Evolutionary conservation across 2,888 invertebrate genomes (phyloP).

Genomic region (Crematogaster levior): DNA sequence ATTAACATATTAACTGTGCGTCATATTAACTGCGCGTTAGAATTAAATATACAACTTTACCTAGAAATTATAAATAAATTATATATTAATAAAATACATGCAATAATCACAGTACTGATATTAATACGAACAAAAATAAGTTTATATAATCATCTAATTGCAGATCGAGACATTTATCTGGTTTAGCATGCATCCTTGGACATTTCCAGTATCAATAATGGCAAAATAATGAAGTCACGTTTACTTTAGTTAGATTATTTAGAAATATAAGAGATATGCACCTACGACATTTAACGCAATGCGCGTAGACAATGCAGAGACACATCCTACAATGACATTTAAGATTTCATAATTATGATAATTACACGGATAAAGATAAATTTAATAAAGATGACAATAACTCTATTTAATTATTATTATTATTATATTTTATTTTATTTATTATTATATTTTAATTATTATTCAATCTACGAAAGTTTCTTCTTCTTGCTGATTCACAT

Average conservation of each 20-base stretch:
- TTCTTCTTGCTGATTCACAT: background rate
- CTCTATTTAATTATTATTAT: background rate
- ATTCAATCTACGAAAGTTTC: background rate
- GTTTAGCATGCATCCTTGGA: conserved; percentile 10
- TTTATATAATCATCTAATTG: conserved; percentile 11
- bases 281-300: background rate
- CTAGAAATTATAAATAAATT: conserved; percentile 40
- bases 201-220: background rate
- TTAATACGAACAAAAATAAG: background rate
- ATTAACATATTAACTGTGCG: background rate
- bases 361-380: background rate
- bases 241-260: background rate
- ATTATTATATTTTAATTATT: too few relatives aligned
- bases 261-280: background rate
- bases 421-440: too few relatives aligned
- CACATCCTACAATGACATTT: background rate
- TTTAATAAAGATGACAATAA: background rate
- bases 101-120: background rate
- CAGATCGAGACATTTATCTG: conserved; percentile 3
- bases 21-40: background rate
- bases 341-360: background rate
- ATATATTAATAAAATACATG: conserved; percentile 12
- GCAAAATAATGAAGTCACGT: too few relatives aligned
- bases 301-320: background rate
- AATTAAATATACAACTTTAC: conserved; percentile 12